Base-by-base conservation (phyloP, 2,888 invertebrate species). In the Nasonia oneida region DNA sequence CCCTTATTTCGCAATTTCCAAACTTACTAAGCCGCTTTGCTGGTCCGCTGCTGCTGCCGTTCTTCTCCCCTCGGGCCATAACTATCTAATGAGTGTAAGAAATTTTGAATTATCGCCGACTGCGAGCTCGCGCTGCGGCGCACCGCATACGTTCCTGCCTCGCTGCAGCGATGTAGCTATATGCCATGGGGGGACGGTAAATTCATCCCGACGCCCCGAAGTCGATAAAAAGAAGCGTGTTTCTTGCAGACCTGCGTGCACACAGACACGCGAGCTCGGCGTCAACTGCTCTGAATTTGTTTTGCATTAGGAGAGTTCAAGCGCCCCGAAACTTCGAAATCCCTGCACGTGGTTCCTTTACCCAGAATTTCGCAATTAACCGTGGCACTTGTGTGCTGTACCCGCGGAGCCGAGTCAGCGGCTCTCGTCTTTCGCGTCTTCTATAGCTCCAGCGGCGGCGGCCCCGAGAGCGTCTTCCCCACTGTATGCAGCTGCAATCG, bases 1-100 rank as follows among this genome's bases (percentile, higher is more conserved):
- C 73, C 67, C 64, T 64, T 81, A 81, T 85, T 81, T 81, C 77
- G 77, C 79, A 83, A 86, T 86, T 86, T 83, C 70, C 47, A 79
- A 86, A 86, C 82, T 86, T 79, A 15, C 82, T 86, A 86, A 86
- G 82, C 85, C 70, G 75, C 82, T 86, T 83, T 83, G 67, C 67
- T 14, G 10, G 67, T 37, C 39, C 67, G n/a, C 18, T 29, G 37
- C 81, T 29, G 33, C 57, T 2, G 18, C n/a, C 15, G 18, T 3
- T 23, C 42, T 14, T 18, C 76, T 33, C 33, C 77, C 73, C 83
- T 37, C 61, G 61, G 47, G 77, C 78, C 57, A 75, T 67, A 84
- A 70, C 84, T 80, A 47, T 53, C 15, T 85, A 85, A 85, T 79
- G 74, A 85, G 78, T 78, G 57, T 82, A 82, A 85, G 82, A 85